These are phyloP conservation scores for Podiceps cristatus DNA, from an alignment of 2,113 vertebrate species.

Conservation along the genomic window DNA sequence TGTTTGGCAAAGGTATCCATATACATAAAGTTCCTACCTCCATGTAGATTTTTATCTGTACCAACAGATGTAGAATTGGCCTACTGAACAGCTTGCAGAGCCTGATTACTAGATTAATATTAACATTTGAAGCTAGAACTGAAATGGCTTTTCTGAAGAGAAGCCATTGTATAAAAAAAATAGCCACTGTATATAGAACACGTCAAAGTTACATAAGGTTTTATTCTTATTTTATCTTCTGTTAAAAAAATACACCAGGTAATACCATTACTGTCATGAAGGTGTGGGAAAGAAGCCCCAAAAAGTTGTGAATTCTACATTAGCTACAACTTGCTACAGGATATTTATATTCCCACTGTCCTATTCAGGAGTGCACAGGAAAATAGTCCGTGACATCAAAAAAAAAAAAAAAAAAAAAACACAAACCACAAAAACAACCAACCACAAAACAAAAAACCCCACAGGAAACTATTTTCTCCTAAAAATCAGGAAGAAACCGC, in stretches of 20 bases:
- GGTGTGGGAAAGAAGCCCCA: accelerated
- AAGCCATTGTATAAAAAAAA: not conserved
- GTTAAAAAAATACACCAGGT: not conserved
- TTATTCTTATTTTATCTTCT: not conserved
- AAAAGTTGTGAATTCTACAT: not conserved
- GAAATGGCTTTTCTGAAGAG: not conserved
- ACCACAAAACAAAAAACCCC: too few relatives aligned
- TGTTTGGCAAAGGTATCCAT: not conserved
- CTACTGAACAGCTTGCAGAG: not conserved
- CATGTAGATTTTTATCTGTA: not conserved
- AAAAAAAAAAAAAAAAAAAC: too few relatives aligned
- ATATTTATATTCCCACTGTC: not conserved
- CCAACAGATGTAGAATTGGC: not conserved
- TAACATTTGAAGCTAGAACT: not conserved
- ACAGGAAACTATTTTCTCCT: not conserved
- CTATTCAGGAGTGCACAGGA: not conserved
- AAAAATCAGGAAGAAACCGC: not conserved
- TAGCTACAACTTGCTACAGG: not conserved
- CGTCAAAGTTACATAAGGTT: not conserved
- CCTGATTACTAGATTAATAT: not conserved
- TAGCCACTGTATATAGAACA: not conserved
- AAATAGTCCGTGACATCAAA: not conserved
- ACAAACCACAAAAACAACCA: too few relatives aligned
- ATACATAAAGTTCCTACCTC: not conserved
- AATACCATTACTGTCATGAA: not conserved